These are phyloP conservation scores for Cyprinodon brontotheroides DNA, from an alignment of 2,113 vertebrate species.

Conservation along the genomic window DNA sequence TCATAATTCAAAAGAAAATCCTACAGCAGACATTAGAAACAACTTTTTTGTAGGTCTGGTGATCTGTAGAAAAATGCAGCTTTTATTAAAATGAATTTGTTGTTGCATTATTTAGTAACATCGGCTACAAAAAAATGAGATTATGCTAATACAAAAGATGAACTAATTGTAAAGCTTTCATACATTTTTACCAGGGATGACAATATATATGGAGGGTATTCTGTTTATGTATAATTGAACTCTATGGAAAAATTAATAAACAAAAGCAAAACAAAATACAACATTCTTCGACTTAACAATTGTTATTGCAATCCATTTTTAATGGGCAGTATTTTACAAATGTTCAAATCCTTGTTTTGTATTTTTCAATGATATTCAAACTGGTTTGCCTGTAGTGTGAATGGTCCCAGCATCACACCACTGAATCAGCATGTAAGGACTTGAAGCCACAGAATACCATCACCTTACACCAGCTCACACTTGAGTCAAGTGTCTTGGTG, in stretches of 20 bases:
- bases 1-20: no score
- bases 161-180: no score
- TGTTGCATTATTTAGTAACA: no score
- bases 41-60: no score
- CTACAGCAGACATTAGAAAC: no score
- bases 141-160: no score
- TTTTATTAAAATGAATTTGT: no score
- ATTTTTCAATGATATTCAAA: neutral
- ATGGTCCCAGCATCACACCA: slow-evolving; percentile 88
- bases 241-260: neutral
- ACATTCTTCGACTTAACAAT: neutral
- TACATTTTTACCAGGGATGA: no score
- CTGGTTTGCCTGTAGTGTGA: slow-evolving; percentile 74
- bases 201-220: no score
- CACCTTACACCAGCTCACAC: slow-evolving; percentile 64
- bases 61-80: no score
- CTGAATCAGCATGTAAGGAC: slow-evolving; percentile 86
- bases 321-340: neutral
- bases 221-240: neutral
- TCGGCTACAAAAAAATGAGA: no score
- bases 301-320: slow-evolving; percentile 1
- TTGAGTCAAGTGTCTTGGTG: slow-evolving; percentile 57
- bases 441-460: slow-evolving; percentile 75
- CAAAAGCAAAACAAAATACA: neutral
- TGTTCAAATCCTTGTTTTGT: slow-evolving; percentile 7